phyloP scores from a whole-genome alignment of 2,113 vertebrate species.

The Glareola pratincola region DNA sequence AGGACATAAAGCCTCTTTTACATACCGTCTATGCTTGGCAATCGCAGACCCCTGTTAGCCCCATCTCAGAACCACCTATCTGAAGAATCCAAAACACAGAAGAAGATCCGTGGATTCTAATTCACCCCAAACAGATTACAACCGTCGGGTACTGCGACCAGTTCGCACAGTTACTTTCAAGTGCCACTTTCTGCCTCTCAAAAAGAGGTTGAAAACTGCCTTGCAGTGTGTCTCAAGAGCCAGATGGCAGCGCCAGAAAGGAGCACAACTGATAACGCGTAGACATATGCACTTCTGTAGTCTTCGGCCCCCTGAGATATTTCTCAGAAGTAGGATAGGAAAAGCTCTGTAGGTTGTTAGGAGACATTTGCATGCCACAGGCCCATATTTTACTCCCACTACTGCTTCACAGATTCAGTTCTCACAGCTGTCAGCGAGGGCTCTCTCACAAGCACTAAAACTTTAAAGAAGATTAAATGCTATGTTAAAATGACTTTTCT shows the following conservation, averaged over 20 bases:
- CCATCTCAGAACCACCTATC: not conserved
- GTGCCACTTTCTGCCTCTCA: not conserved
- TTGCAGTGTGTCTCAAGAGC: not conserved
- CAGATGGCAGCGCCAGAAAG: not conserved
- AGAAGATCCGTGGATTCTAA: not conserved
- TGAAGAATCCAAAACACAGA: not conserved
- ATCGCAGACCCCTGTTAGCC: not conserved
- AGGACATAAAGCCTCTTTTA: not conserved
- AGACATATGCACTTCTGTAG: not conserved
- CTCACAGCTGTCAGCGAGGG: not conserved
- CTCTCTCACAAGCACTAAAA: not conserved
- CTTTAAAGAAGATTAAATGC: not conserved
- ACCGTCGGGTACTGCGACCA: fast-evolving
- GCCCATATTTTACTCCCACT: not conserved
- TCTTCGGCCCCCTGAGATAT: not conserved
- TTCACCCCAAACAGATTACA: not conserved
- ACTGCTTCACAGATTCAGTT: not conserved
- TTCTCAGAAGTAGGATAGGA: not conserved
- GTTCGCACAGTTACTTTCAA: not conserved
- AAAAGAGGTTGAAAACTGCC: not conserved
- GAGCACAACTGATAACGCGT: fast-evolving
- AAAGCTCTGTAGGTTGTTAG: not conserved
- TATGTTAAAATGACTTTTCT: not conserved
- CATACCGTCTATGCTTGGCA: not conserved
- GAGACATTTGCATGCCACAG: not conserved